phyloP scores from a whole-genome alignment of 1,140 invertebrate genomes.

The Cyphomyrmex costatus region DNA sequence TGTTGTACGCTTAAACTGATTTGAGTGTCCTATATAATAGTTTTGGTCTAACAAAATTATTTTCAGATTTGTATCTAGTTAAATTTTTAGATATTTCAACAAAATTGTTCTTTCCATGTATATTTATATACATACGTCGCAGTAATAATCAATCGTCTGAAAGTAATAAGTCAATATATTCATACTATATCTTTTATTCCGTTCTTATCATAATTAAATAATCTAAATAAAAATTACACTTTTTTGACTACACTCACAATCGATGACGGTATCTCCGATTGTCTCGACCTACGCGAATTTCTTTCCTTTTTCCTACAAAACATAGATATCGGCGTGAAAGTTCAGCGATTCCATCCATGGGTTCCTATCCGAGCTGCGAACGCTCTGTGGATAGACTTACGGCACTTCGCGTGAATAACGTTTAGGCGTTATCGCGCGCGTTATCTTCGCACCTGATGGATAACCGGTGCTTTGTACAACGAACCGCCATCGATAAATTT shows the following conservation, averaged over 20 bases:
- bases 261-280: conserved; percentile 6
- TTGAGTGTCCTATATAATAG: no score
- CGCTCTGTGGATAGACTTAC: conserved; percentile 21
- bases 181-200: not conserved
- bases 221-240: conserved; percentile 13
- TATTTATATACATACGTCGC: not conserved
- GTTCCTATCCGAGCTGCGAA: conserved; percentile 1
- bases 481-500: conserved; percentile 62
- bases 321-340: conserved; percentile 22
- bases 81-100: no score
- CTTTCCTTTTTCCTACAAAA: conserved; percentile 17
- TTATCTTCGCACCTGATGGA: conserved; percentile 60
- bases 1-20: no score
- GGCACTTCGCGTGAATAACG: conserved; percentile 28
- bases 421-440: conserved; percentile 47
- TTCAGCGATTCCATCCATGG: conserved; percentile 28
- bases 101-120: no score
- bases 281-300: conserved; percentile 15
- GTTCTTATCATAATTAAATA: conserved; percentile 2
- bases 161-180: not conserved
- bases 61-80: no score
- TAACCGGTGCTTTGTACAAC: conserved; percentile 53
- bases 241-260: conserved; percentile 2
- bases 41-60: no score
- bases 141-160: not conserved